These are phyloP conservation scores for Corythaeola cristata DNA, from an alignment of 2,113 vertebrate species.

Conservation along the genomic window DNA sequence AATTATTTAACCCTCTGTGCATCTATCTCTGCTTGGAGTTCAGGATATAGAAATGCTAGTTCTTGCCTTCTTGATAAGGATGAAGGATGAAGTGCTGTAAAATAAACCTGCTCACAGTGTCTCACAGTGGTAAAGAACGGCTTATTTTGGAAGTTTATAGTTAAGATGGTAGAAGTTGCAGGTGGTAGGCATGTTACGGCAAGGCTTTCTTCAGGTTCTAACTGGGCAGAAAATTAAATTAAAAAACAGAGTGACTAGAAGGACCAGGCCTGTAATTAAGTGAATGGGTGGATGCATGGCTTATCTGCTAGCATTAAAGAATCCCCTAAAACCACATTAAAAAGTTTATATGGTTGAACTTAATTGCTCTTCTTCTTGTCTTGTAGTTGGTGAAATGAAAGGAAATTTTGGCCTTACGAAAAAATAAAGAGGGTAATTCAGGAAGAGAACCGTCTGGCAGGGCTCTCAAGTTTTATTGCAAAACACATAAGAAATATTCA, in stretches of 20 bases:
- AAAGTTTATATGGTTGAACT: neutral
- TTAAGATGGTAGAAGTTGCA: neutral
- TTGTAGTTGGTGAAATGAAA: constrained; percentile 43
- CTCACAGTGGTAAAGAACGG: neutral
- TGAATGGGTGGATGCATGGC: constrained; percentile 43
- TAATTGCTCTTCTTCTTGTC: constrained; percentile 46
- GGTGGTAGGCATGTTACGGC: constrained; percentile 5
- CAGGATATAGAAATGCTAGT: neutral
- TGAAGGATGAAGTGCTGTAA: neutral
- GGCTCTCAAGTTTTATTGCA: constrained; percentile 1
- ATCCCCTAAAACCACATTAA: constrained; percentile 54
- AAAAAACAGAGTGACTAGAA: constrained; percentile 29
- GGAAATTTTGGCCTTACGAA: neutral
- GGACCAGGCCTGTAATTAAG: constrained; percentile 47
- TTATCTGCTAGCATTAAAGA: constrained; percentile 60
- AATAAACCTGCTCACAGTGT: neutral
- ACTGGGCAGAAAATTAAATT: constrained; percentile 43
- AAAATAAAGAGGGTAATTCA: neutral
- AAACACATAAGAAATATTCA: neutral
- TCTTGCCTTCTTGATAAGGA: neutral
- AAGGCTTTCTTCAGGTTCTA: constrained; percentile 30
- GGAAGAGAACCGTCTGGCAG: neutral
- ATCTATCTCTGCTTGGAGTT: neutral
- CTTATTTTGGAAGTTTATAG: neutral
- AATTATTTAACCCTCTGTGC: neutral